phyloP scores from a whole-genome alignment of 2,797 vertebrate genomes.

The Falco biarmicus region DNA sequence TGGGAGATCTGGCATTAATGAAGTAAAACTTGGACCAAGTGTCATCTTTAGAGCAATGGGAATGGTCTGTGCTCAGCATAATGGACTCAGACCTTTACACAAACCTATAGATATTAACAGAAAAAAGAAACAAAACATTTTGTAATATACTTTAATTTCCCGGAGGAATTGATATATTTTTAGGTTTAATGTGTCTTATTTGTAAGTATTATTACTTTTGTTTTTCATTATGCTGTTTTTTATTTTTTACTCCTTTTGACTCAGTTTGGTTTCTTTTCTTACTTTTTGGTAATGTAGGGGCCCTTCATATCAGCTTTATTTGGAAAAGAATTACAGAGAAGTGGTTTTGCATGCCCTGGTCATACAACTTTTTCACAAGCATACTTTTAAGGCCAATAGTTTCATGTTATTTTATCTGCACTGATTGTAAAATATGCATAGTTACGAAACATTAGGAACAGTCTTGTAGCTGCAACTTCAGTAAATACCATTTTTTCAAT shows the following conservation, averaged over 20 bases:
- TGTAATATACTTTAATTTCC: background rate
- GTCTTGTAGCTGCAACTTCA: background rate
- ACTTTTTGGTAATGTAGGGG: background rate
- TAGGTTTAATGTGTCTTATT: background rate
- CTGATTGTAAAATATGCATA: background rate
- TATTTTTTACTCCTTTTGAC: background rate
- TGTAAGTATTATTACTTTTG: background rate
- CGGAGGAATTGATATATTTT: background rate
- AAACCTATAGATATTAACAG: background rate
- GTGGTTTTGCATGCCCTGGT: background rate
- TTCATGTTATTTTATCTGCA: background rate
- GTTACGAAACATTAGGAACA: background rate
- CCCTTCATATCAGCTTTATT: background rate
- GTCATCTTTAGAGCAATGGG: background rate
- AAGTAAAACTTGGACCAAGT: background rate
- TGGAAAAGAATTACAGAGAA: background rate
- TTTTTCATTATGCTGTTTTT: background rate
- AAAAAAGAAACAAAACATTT: background rate
- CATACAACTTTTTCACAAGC: background rate
- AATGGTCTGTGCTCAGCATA: background rate
- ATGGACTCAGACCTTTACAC: background rate
- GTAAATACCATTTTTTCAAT: background rate
- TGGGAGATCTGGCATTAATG: background rate
- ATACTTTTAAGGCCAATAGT: background rate
- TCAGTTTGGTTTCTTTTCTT: background rate